Conservation (phyloP, 2,113 vertebrate genomes). For the Chascanopsetta lugubris region DNA sequence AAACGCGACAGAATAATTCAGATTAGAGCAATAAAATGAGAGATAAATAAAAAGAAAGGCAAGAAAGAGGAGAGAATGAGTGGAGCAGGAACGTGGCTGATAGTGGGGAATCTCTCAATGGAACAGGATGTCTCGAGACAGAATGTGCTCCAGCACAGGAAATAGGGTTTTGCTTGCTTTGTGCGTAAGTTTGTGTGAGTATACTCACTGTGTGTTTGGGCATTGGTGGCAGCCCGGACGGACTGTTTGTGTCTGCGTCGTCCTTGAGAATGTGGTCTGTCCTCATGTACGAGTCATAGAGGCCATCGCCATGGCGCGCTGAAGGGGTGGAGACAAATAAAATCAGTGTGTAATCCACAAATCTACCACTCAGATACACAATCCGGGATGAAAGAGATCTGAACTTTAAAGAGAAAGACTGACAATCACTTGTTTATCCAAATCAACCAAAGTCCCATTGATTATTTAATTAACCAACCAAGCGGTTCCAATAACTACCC, state of each 20-base stretch:
- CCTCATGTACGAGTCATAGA: constrained; percentile 97
- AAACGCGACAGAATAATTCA: constrained; percentile 1
- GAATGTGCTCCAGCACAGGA: constrained; percentile 53
- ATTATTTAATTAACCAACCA: constrained; percentile 44
- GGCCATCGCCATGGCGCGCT: constrained; percentile 90
- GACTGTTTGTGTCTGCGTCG: constrained; percentile 85
- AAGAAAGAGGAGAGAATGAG: background rate
- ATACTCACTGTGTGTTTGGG: constrained; percentile 91
- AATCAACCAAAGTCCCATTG: constrained; percentile 30
- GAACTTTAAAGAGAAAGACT: constrained; percentile 21
- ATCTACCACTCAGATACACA: constrained; percentile 17
- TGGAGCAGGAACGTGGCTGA: constrained; percentile 13
- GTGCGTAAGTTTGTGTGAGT: constrained; percentile 18
- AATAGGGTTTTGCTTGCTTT: constrained; percentile 41
- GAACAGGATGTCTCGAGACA: constrained; percentile 69
- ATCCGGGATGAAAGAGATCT: background rate
- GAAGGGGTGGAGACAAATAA: constrained; percentile 28
- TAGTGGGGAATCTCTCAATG: constrained; percentile 36
- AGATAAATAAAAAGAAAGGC: background rate
- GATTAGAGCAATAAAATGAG: constrained; percentile 7
- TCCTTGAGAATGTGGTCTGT: constrained; percentile 91
- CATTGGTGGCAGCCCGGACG: constrained; percentile 86
- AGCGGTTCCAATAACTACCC: background rate
- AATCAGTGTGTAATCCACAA: constrained; percentile 6
- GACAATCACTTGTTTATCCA: constrained; percentile 1